Evolutionary conservation across 2,113 vertebrate species (phyloP).

Genomic region (Hirundichthys speculiger): DNA sequence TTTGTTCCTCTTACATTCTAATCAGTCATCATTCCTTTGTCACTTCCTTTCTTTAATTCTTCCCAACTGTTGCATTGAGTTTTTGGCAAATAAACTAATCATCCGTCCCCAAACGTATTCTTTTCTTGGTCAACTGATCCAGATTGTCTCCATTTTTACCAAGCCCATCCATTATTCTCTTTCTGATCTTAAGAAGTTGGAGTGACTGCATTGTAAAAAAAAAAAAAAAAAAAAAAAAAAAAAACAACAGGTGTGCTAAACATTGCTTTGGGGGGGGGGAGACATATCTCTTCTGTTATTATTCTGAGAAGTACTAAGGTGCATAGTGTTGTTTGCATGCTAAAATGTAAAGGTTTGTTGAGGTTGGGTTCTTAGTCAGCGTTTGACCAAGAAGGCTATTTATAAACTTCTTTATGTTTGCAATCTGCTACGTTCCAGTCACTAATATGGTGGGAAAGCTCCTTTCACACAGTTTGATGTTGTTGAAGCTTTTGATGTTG

Average conservation of each 20-base stretch:
- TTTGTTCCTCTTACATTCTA: conserved; percentile 70
- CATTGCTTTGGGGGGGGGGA: conserved; percentile 52
- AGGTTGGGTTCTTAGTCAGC: conserved; percentile 16
- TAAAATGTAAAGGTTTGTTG: conserved; percentile 16
- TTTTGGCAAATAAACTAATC: conserved; percentile 55
- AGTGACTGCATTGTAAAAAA: conserved; percentile 57
- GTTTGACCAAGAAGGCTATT: conserved; percentile 4
- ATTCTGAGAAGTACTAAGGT: conserved; percentile 46
- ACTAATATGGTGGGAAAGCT: too few species aligned
- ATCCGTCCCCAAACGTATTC: conserved; percentile 66
- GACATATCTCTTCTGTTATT: conserved; percentile 39
- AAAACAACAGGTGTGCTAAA: conserved; percentile 71
- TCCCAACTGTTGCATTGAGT: conserved; percentile 56
- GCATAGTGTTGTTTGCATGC: conserved; percentile 31
- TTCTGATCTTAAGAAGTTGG: conserved; percentile 76
- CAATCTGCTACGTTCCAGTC: not conserved
- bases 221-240: conserved; percentile 45
- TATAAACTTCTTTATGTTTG: conserved; percentile 6
- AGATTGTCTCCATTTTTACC: conserved; percentile 50
- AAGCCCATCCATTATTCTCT: conserved; percentile 50
- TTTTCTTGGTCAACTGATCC: conserved; percentile 54
- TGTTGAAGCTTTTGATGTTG: conserved; percentile 4
- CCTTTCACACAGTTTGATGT: conserved; percentile 21
- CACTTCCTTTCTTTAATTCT: conserved; percentile 69
- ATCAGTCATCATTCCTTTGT: conserved; percentile 71